Percentiles rank a stretch among this genome's conserved stretches.
phyloP scores from a whole-genome alignment of 2,797 vertebrate genomes.

The Liasis olivaceus region DNA sequence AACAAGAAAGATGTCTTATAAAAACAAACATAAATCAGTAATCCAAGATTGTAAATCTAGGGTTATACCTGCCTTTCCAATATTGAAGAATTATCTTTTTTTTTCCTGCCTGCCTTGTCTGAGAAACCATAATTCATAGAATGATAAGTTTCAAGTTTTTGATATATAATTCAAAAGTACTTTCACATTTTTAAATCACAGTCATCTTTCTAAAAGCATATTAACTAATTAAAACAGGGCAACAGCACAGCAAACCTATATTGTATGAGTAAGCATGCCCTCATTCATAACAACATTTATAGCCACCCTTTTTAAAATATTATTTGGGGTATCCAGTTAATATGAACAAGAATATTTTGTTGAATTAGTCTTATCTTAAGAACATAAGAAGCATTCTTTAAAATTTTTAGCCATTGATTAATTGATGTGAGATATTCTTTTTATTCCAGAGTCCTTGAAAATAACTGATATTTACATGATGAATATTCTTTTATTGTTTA shows the following conservation, averaged over 20 bases:
- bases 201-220: neutral
- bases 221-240: neutral
- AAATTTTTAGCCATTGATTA: neutral
- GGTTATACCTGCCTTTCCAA: neutral
- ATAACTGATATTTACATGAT: neutral
- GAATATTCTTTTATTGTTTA: neutral
- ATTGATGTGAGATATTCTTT: neutral
- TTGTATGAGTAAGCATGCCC: neutral
- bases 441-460: neutral
- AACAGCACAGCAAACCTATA: neutral
- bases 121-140: neutral
- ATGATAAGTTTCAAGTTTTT: neutral
- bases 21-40: neutral
- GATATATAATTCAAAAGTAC: neutral
- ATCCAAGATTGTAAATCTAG: neutral
- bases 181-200: neutral
- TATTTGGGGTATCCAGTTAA: neutral
- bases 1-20: neutral
- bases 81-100: neutral
- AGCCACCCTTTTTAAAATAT: neutral
- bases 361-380: neutral
- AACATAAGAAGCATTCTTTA: neutral
- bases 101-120: neutral
- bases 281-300: neutral
- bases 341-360: neutral